A percentile compares a stretch with the other conserved stretches of the same genome.
Conservation (phyloP, 2,113 vertebrate genomes). For the Carassius carassius region DNA sequence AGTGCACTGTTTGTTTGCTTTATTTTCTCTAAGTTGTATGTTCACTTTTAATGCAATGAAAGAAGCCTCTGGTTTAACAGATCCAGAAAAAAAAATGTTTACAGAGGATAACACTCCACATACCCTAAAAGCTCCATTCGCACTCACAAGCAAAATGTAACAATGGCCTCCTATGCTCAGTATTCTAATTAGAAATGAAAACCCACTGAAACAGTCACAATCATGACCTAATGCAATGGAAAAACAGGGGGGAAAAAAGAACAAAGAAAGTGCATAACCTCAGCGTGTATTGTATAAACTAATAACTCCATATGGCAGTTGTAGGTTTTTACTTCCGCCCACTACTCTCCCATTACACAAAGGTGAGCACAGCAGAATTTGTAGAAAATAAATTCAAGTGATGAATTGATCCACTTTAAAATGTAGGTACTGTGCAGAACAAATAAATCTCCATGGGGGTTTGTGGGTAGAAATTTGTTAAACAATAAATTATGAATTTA, state of each 20-base stretch:
- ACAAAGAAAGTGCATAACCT: slow-evolving; percentile 54
- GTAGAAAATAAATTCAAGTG: slow-evolving; percentile 69
- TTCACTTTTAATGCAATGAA: slow-evolving; percentile 47
- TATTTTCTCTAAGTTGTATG: slow-evolving; percentile 51
- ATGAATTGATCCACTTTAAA: slow-evolving; percentile 72
- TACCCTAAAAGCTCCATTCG: slow-evolving; percentile 9
- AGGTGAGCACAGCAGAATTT: slow-evolving; percentile 57
- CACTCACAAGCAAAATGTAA: slow-evolving; percentile 15
- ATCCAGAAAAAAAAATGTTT: slow-evolving; percentile 44
- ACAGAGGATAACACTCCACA: slow-evolving; percentile 37
- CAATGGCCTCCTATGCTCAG: slow-evolving; percentile 2
- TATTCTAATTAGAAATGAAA: slow-evolving; percentile 33
- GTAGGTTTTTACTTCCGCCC: slow-evolving; percentile 50
- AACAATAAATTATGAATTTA: slow-evolving; percentile 70
- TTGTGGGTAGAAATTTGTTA: slow-evolving; percentile 58
- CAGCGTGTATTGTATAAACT: slow-evolving; percentile 53
- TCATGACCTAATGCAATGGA: slow-evolving; percentile 7
- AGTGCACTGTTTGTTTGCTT: slow-evolving; percentile 59
- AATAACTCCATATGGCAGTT: slow-evolving; percentile 55
- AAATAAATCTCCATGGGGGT: slow-evolving; percentile 71
- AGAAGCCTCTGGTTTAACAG: slow-evolving; percentile 45
- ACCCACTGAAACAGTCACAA: slow-evolving; percentile 42
- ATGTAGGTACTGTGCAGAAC: slow-evolving; percentile 69
- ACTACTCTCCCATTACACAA: slow-evolving; percentile 48
- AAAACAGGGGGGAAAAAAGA: slow-evolving; percentile 33